Evolutionary conservation across 2,888 invertebrate genomes (phyloP), one percentile per base, ranked within the genome.

Genomic region (Eurytoma adleriae): DNA sequence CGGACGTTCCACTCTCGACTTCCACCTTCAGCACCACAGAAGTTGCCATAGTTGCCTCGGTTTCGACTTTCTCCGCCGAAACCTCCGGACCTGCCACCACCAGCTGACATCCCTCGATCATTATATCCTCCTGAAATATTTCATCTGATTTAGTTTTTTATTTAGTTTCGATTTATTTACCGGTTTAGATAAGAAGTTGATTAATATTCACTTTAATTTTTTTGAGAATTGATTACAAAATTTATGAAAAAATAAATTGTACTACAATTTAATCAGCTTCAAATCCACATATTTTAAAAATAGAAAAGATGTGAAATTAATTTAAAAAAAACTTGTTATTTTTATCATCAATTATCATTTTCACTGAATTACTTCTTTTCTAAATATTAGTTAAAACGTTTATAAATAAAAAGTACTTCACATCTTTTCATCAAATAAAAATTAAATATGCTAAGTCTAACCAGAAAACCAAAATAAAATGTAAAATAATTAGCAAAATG

Each of bases 21-120:
- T 0, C 76, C 76, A 18, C 61, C 56, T 1, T n/a, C 54, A n/a
- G 3, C 54, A n/a, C 52, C 52, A 52, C 54, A 3, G 27, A 89
- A 90, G 70, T 88, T 86, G 5, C 87, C 88, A 77, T 88, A 90
- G 81, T 86, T 90, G n/a, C 89, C 89, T 57, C 90, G 86, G 67
- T 87, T 89, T 76, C 88, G 84, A 12, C 56, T 18, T 20, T 72
- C 83, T 27, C 75, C 81, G 40, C 82, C 61, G 57, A 83, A 87
- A 27, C 84, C 83, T 56, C 77, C 70, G 70, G 79, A 80, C n/a
- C 83, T 82, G 52, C 83, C 70, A 62, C 76, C 72, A 14, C 68
- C 59, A 3, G 85, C 84, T 81, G 79, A 84, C 79, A 82, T 82
- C 62, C 87, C 85, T 85, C 88, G 86, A 50, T 89, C 89, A 73